These are phyloP conservation scores for Dysidea cf. avara DNA, from an alignment of 37 sponge, comb jelly and placozoan species.

Conservation along the genomic window DNA sequence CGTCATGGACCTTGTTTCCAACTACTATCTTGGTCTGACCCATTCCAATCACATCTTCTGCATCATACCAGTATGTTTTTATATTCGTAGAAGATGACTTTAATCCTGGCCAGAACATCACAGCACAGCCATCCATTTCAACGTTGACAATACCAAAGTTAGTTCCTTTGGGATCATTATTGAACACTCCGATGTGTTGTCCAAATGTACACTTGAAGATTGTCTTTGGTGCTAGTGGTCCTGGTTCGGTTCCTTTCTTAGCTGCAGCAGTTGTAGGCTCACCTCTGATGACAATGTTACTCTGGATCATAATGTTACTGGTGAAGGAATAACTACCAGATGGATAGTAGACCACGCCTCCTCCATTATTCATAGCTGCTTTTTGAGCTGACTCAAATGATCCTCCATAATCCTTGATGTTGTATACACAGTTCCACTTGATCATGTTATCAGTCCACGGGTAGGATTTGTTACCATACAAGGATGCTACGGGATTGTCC, in stretches of 20 bases:
- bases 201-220: background rate
- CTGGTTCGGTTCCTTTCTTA: background rate
- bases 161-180: constrained; percentile 6
- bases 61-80: background rate
- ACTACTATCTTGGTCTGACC: background rate
- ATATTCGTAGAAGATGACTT: background rate
- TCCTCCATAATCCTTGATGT: constrained; percentile 4
- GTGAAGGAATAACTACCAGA: constrained; percentile 4
- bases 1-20: constrained; percentile 2
- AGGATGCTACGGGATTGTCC: constrained; percentile 11
- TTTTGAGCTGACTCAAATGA: constrained; percentile 7
- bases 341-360: constrained; percentile 3
- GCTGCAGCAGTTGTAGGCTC: constrained; percentile 3
- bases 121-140: constrained; percentile 1
- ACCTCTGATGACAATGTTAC: constrained; percentile 1
- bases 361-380: constrained; percentile 2
- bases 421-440: constrained; percentile 26
- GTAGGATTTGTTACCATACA: constrained; percentile 21
- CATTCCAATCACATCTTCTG: constrained; percentile 6
- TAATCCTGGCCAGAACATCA: constrained; percentile 8
- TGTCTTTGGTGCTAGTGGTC: constrained; percentile 11
- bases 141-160: background rate
- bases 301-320: background rate
- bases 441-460: constrained; percentile 11
- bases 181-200: constrained; percentile 10